phyloP scores from a whole-genome alignment of 2,888 invertebrate species.

The Thera britannica region DNA sequence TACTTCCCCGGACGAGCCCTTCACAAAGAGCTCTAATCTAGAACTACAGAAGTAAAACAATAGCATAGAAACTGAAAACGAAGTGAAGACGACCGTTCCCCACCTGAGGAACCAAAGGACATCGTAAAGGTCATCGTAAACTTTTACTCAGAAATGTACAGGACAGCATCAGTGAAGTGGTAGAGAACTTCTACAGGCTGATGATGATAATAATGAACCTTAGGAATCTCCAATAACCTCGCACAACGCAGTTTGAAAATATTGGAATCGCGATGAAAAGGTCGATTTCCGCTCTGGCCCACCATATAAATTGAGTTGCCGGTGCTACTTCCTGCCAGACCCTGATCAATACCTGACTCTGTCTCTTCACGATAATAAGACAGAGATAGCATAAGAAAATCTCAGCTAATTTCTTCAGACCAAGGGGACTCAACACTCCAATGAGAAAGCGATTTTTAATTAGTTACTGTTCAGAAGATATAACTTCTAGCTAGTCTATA shows the following conservation, averaged over 20 bases:
- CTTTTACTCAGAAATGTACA: no score
- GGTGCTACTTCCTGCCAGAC: conserved; percentile 11
- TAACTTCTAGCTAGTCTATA: background rate
- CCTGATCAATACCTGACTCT: background rate
- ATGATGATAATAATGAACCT: no score
- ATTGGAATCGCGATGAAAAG: conserved; percentile 11
- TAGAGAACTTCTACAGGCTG: no score
- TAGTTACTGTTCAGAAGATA: conserved; percentile 4
- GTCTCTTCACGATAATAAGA: conserved; percentile 5
- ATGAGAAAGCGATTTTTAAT: conserved; percentile 17
- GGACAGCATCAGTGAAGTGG: no score
- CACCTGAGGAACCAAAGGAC: no score
- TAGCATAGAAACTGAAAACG: no score
- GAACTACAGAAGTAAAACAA: no score
- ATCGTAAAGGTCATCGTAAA: no score
- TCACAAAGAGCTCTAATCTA: no score
- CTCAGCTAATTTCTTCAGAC: background rate
- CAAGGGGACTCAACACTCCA: conserved; percentile 12
- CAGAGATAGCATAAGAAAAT: background rate
- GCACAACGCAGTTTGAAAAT: conserved; percentile 11
- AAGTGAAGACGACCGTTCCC: no score
- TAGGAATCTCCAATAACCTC: background rate
- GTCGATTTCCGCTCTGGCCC: conserved; percentile 26
- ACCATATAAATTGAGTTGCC: conserved; percentile 20
- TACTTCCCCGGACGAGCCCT: no score